Evolutionary conservation across 2,797 vertebrate genomes (phyloP).

Genomic region (Enteromius radiatus): DNA sequence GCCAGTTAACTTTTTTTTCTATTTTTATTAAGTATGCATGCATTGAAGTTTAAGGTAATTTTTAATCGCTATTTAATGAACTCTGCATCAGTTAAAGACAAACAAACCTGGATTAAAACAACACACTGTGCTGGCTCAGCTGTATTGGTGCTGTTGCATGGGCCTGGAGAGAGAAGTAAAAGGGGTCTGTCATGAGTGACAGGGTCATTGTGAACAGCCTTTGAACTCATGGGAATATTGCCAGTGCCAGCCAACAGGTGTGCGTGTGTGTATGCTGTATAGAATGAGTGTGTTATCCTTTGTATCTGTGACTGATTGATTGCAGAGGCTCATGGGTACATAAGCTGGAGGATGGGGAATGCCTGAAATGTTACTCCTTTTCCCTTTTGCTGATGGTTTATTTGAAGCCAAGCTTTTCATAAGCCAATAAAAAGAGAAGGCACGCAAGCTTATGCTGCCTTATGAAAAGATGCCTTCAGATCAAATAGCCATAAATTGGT

Average conservation of each 20-base stretch:
- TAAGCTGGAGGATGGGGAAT: slow-evolving; percentile 31
- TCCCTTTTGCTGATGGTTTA: slow-evolving; percentile 21
- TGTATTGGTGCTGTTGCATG: background rate
- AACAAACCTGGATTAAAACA: background rate
- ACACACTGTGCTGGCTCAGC: background rate
- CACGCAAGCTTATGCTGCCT: slow-evolving; percentile 36
- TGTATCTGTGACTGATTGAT: slow-evolving; percentile 36
- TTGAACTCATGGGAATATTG: slow-evolving; percentile 15
- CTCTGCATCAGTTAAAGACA: background rate
- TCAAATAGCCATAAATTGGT: slow-evolving; percentile 47
- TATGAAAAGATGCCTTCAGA: slow-evolving; percentile 42
- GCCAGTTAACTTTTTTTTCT: too few relatives aligned
- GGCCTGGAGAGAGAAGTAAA: background rate
- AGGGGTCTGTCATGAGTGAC: background rate
- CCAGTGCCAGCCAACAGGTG: slow-evolving; percentile 37
- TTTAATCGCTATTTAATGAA: too few relatives aligned
- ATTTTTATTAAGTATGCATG: background rate
- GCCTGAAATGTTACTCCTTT: slow-evolving; percentile 52
- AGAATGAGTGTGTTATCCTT: slow-evolving; percentile 22
- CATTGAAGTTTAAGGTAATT: background rate
- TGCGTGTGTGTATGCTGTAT: background rate
- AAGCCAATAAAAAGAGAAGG: slow-evolving; percentile 51
- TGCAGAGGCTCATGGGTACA: slow-evolving; percentile 10
- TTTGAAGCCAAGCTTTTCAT: slow-evolving; percentile 49
- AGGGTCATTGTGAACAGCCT: slow-evolving; percentile 12